A percentile compares a stretch with the other conserved stretches of the same genome.
Conservation (phyloP, 2,888 invertebrate genomes). For the Coelinius sp. region DNA sequence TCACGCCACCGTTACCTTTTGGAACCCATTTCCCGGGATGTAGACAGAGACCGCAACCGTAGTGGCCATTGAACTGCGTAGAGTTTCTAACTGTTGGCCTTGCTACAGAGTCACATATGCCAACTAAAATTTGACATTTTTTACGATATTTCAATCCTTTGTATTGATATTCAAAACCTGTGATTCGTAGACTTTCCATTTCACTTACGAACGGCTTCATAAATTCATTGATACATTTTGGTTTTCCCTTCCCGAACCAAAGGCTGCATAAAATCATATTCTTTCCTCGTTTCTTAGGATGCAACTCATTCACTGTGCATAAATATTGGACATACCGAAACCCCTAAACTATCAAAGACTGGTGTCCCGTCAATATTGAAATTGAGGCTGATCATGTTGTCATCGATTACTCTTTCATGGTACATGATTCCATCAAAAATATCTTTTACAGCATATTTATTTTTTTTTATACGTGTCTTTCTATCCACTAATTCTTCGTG, state of each 20-base stretch:
- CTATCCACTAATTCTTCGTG: neutral
- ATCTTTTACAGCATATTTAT: neutral
- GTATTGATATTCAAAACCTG: neutral
- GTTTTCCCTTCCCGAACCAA: neutral
- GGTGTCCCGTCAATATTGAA: neutral
- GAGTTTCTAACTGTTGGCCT: neutral
- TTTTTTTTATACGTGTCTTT: neutral
- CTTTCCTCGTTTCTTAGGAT: neutral
- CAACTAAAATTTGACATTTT: neutral
- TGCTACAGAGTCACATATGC: neutral
- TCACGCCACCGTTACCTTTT: neutral
- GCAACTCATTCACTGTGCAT: neutral
- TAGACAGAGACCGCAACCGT: neutral
- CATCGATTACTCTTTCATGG: neutral
- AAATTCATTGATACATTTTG: neutral
- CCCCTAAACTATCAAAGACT: neutral
- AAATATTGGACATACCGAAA: no score
- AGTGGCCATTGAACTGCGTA: neutral
- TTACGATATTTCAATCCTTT: neutral
- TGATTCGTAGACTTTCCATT: neutral
- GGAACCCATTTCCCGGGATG: neutral
- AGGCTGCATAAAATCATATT: neutral
- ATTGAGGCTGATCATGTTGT: neutral
- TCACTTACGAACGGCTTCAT: neutral
- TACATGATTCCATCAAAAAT: neutral